phyloP scores from a whole-genome alignment of 2,888 invertebrate species.

The Aspidapion aeneum region DNA sequence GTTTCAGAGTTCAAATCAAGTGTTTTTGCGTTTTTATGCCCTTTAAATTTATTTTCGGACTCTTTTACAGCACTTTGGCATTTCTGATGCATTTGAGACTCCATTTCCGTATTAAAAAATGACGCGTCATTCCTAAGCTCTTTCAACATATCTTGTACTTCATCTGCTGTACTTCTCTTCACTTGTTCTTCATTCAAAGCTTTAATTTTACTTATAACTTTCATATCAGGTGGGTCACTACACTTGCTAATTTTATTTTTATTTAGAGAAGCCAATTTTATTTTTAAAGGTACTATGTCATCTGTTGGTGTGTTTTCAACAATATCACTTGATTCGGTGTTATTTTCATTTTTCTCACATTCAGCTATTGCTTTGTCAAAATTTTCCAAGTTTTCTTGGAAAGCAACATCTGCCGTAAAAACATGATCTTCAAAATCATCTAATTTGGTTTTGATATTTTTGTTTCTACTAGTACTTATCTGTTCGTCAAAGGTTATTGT shows the following conservation, averaged over 20 bases:
- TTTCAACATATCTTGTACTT: neutral
- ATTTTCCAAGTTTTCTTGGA: slow-evolving; percentile 17
- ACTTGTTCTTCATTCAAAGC: neutral
- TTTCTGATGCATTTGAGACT: neutral
- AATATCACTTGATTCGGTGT: slow-evolving; percentile 16
- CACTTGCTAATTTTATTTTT: neutral
- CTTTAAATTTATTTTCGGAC: neutral
- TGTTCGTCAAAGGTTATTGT: neutral
- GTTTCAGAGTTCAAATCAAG: neutral
- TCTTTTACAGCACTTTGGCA: neutral
- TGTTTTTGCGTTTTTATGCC: neutral
- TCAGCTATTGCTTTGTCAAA: slow-evolving; percentile 19
- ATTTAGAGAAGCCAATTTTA: slow-evolving; percentile 1
- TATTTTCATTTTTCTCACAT: slow-evolving; percentile 8
- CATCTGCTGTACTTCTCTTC: neutral
- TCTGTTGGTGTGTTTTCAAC: slow-evolving; percentile 17
- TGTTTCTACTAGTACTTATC: neutral
- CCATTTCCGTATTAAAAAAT: neutral
- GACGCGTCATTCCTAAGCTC: neutral
- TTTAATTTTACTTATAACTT: slow-evolving; percentile 15
- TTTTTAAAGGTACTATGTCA: neutral
- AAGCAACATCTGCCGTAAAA: slow-evolving; percentile 13
- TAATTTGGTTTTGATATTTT: slow-evolving; percentile 4
- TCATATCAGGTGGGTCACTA: neutral
- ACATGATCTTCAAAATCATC: slow-evolving; percentile 9